These are phyloP conservation scores for Agonopterix subpropinquella DNA, from an alignment of 2,888 invertebrate genomes.

Conservation along the genomic window DNA sequence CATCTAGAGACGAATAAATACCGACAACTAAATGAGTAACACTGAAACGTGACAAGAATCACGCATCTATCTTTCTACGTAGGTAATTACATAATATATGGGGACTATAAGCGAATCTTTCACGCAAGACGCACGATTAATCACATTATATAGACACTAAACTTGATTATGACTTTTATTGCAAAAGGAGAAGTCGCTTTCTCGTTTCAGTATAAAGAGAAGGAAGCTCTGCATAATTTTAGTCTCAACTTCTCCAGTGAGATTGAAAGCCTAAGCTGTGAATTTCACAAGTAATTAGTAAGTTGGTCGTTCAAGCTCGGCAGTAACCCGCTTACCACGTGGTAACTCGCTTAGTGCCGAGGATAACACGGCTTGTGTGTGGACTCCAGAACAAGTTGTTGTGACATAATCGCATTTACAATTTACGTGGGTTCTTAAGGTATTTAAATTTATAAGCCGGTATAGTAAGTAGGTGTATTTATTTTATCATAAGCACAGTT, in stretches of 20 bases:
- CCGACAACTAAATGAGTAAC: too few species aligned
- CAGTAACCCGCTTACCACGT: slow-evolving; percentile 10
- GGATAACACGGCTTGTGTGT: slow-evolving; percentile 7
- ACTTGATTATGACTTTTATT: too few species aligned
- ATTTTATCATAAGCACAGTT: too few species aligned
- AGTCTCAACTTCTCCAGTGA: background rate
- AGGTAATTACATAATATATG: too few species aligned
- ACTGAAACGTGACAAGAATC: too few species aligned
- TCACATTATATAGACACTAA: too few species aligned
- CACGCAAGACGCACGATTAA: too few species aligned
- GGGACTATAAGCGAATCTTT: too few species aligned
- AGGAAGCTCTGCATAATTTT: background rate
- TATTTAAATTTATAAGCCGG: too few species aligned
- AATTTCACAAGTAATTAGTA: slow-evolving; percentile 10
- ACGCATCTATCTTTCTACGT: too few species aligned
- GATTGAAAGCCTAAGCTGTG: slow-evolving; percentile 3
- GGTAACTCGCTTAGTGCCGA: slow-evolving; percentile 11
- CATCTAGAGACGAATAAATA: too few species aligned
- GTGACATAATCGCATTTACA: slow-evolving; percentile 6
- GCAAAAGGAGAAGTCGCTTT: background rate
- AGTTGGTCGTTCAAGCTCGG: slow-evolving; percentile 3
- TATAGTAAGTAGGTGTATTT: too few species aligned
- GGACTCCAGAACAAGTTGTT: slow-evolving; percentile 3
- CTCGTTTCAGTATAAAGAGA: background rate
- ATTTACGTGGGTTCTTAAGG: background rate